Percentiles rank a stretch among this genome's conserved stretches.
Conservation (phyloP, 2,888 invertebrate species). For the Chromoteleia sp. region DNA sequence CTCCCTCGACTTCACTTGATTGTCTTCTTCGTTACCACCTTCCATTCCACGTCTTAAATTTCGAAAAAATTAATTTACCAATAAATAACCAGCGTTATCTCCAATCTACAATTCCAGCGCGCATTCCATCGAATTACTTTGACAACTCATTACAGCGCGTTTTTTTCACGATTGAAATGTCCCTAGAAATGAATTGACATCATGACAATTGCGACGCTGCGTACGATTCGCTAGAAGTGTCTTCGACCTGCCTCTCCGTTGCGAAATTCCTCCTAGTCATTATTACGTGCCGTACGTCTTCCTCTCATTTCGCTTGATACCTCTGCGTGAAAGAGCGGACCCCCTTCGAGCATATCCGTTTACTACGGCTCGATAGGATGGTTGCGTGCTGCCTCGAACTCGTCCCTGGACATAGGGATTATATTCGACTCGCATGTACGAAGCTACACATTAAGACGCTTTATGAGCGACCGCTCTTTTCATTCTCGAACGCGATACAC, state of each 20-base stretch:
- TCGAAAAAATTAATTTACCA: conserved; percentile 25
- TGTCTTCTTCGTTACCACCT: background rate
- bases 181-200: conserved; percentile 39
- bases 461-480: conserved; percentile 70
- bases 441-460: conserved; percentile 69
- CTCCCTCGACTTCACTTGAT: too few species aligned
- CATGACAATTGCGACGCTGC: conserved; percentile 44
- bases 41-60: conserved; percentile 2
- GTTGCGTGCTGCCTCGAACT: conserved; percentile 68
- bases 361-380: conserved; percentile 66
- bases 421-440: conserved; percentile 68
- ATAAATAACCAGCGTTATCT: conserved; percentile 25
- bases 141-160: conserved; percentile 48
- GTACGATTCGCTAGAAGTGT: conserved; percentile 27
- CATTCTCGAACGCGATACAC: conserved; percentile 66
- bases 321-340: conserved; percentile 68
- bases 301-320: conserved; percentile 63
- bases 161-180: conserved; percentile 19
- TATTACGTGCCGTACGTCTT: conserved; percentile 66
- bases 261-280: conserved; percentile 62
- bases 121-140: conserved; percentile 47
- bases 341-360: conserved; percentile 70
- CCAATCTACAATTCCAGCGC: conserved; percentile 4
- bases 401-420: conserved; percentile 65
- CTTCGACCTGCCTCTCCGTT: conserved; percentile 41